Conservation (phyloP, 2,797 vertebrate species). For the Bradypodion ventrale region DNA sequence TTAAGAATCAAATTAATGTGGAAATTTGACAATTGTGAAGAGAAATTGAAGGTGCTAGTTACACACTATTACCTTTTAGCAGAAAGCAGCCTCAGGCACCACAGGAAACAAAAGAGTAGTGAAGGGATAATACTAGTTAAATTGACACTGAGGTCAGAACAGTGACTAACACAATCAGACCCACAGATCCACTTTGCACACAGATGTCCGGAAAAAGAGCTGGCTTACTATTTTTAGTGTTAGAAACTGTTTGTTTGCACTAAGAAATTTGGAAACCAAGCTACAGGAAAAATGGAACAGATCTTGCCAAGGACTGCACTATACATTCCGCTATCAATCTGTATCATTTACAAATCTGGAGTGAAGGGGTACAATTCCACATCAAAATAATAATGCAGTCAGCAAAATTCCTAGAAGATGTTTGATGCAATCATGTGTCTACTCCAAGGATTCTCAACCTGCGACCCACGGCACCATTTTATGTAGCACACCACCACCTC, state of each 20-base stretch:
- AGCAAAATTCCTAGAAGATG: neutral
- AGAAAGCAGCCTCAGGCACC: neutral
- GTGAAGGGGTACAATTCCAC: neutral
- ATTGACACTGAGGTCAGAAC: constrained; percentile 7
- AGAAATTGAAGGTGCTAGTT: constrained; percentile 49
- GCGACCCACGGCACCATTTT: no score
- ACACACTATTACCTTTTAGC: constrained; percentile 23
- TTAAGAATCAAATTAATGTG: constrained; percentile 48
- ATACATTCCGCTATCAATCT: neutral
- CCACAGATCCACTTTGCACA: neutral
- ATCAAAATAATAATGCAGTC: neutral
- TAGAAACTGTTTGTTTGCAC: neutral
- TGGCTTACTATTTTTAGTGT: neutral
- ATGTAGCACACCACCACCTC: no score
- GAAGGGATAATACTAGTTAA: neutral
- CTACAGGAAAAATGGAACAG: constrained; percentile 25
- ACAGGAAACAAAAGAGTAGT: neutral
- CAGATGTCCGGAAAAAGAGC: neutral
- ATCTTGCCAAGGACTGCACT: constrained; percentile 21
- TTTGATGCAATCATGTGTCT: neutral
- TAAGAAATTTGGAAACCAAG: constrained; percentile 20
- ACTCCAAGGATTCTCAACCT: no score
- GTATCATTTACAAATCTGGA: neutral
- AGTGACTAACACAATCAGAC: constrained; percentile 2
- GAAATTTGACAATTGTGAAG: constrained; percentile 52